These are phyloP conservation scores for Erebia ligea DNA, from an alignment of 2,888 invertebrate species.

Conservation along the genomic window DNA sequence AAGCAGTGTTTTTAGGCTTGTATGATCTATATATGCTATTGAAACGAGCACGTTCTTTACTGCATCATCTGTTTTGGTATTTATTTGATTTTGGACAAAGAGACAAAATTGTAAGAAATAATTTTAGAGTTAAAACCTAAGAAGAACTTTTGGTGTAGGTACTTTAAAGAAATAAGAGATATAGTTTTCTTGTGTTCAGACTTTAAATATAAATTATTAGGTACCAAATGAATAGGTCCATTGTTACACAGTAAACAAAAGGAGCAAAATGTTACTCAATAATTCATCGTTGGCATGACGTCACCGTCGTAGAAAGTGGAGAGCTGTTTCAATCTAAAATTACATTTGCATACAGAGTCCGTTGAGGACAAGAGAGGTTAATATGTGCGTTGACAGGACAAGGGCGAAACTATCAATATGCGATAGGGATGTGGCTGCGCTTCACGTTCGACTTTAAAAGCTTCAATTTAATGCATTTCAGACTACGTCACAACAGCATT, in stretches of 20 bases:
- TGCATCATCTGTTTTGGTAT: too few species aligned
- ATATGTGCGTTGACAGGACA: slow-evolving; percentile 59
- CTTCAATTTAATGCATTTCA: neutral
- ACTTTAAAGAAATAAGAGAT: neutral
- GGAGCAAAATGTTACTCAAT: slow-evolving; percentile 32
- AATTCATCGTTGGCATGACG: slow-evolving; percentile 41
- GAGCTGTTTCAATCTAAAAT: slow-evolving; percentile 46
- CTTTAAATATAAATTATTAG: neutral
- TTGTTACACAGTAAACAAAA: slow-evolving; percentile 30
- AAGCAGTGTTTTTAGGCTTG: too few species aligned
- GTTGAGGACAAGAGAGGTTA: slow-evolving; percentile 55
- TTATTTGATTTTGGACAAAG: too few species aligned
- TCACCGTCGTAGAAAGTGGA: slow-evolving; percentile 46
- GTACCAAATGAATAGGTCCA: slow-evolving; percentile 12
- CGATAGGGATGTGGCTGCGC: slow-evolving; percentile 14
- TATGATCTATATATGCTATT: too few species aligned
- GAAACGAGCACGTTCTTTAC: too few species aligned
- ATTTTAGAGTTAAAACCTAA: neutral
- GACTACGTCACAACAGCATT: neutral
- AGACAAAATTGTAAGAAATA: neutral
- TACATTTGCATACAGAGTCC: slow-evolving; percentile 47
- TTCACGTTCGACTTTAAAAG: slow-evolving; percentile 7
- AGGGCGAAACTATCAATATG: slow-evolving; percentile 44
- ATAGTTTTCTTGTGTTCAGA: neutral
- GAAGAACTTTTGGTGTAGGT: neutral